phyloP scores from a whole-genome alignment of 2,113 vertebrate genomes.

The Ovis canadensis region DNA sequence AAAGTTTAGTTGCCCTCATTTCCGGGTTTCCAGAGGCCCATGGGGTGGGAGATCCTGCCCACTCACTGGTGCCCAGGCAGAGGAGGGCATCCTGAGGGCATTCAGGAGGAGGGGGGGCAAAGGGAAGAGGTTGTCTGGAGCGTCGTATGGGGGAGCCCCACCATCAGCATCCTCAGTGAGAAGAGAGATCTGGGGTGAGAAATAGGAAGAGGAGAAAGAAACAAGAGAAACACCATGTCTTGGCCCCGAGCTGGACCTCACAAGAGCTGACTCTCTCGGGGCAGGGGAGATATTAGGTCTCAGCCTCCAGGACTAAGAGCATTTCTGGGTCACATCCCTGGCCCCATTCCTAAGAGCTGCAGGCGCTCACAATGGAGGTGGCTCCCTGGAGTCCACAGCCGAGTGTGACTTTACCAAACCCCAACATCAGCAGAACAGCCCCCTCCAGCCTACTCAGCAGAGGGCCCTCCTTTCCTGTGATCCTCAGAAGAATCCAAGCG shows the following conservation, averaged over 20 bases:
- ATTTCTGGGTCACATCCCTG: not conserved
- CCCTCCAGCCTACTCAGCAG: not conserved
- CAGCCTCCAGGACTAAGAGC: fast-evolving
- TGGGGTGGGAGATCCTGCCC: not conserved
- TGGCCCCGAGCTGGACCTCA: not conserved
- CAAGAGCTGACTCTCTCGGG: not conserved
- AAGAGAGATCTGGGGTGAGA: not conserved
- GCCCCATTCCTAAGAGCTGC: not conserved
- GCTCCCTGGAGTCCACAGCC: not conserved
- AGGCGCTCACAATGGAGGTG: fast-evolving
- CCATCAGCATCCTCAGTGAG: not conserved
- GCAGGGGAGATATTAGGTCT: not conserved
- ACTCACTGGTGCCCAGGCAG: not conserved
- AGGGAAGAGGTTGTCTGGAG: not conserved
- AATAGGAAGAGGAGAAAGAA: not conserved
- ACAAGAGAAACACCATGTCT: not conserved
- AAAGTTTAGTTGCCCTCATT: not conserved
- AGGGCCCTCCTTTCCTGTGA: not conserved
- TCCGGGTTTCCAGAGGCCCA: not conserved
- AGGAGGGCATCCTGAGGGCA: not conserved
- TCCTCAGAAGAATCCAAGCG: not conserved
- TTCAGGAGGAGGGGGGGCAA: too few relatives aligned
- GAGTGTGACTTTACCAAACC: not conserved
- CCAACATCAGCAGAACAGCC: not conserved
- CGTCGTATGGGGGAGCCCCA: fast-evolving